These are phyloP conservation scores for Scomber japonicus DNA, from an alignment of 2,113 vertebrate genomes.

Conservation along the genomic window DNA sequence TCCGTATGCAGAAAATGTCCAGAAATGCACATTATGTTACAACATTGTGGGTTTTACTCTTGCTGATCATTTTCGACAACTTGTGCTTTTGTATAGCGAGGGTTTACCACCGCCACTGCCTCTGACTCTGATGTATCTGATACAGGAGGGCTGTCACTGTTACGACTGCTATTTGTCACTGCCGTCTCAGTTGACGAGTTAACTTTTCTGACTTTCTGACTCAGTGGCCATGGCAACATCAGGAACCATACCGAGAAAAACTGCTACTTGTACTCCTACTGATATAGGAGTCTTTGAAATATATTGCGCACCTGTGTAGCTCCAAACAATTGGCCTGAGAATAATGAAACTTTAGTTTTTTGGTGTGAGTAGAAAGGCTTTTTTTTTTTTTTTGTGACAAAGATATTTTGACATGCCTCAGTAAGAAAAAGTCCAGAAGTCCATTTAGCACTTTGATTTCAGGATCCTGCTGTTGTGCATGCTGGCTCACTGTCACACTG, in stretches of 20 bases:
- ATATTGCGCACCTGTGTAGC: not conserved
- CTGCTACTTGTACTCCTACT: not conserved
- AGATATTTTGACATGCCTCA: too few relatives aligned
- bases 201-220: not conserved
- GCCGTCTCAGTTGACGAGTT: not conserved
- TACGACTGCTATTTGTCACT: not conserved
- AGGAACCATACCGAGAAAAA: not conserved
- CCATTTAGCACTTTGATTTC: too few relatives aligned
- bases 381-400: too few relatives aligned
- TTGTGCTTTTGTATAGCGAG: too few relatives aligned
- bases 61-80: not conserved
- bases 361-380: too few relatives aligned
- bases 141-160: slow-evolving; percentile 13
- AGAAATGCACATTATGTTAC: not conserved
- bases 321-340: not conserved
- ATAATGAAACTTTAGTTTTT: too few relatives aligned
- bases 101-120: not conserved
- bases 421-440: too few relatives aligned
- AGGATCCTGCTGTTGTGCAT: too few relatives aligned
- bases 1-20: not conserved
- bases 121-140: not conserved
- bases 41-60: not conserved
- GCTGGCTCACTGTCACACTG: too few relatives aligned
- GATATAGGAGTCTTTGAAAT: not conserved
- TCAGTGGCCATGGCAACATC: not conserved